Conservation (phyloP, 30 jellyfish, hydroid and myxozoan genomes). For the Aurelia sp. region DNA sequence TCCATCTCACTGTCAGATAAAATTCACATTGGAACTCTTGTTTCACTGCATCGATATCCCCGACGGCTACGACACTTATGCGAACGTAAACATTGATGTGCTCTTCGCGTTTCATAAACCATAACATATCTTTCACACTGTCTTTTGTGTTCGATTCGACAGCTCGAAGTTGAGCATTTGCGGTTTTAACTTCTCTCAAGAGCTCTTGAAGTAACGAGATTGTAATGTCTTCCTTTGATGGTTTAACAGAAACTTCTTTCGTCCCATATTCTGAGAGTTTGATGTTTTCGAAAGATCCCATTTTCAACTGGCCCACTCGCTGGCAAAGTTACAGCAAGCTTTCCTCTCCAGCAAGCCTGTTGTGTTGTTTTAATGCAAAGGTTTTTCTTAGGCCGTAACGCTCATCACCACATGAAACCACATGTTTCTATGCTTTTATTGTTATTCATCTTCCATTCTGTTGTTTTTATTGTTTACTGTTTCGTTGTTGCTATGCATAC, state of each 20-base stretch:
- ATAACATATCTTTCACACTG: background rate
- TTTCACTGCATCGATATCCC: slow-evolving; percentile 48
- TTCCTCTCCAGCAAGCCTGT: no score
- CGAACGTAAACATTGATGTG: slow-evolving; percentile 6
- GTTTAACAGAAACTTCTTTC: background rate
- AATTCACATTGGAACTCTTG: slow-evolving; percentile 54
- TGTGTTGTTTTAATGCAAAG: no score
- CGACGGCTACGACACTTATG: slow-evolving; percentile 26
- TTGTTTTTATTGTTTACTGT: no score
- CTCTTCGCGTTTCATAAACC: slow-evolving; percentile 11
- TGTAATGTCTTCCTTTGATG: background rate
- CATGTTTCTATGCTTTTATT: no score
- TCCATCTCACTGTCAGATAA: slow-evolving; percentile 33
- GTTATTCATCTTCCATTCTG: no score
- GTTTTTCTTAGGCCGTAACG: no score
- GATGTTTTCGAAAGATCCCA: slow-evolving; percentile 14
- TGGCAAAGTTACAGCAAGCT: no score
- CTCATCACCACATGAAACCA: no score
- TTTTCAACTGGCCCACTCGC: background rate
- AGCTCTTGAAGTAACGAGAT: background rate
- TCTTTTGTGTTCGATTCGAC: slow-evolving; percentile 33
- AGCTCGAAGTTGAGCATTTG: background rate
- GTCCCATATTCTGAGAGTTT: background rate
- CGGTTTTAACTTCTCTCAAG: background rate
- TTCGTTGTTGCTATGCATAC: no score